Base-by-base conservation (phyloP, 2,113 vertebrate species). In the Dasyprocta punctata region DNA sequence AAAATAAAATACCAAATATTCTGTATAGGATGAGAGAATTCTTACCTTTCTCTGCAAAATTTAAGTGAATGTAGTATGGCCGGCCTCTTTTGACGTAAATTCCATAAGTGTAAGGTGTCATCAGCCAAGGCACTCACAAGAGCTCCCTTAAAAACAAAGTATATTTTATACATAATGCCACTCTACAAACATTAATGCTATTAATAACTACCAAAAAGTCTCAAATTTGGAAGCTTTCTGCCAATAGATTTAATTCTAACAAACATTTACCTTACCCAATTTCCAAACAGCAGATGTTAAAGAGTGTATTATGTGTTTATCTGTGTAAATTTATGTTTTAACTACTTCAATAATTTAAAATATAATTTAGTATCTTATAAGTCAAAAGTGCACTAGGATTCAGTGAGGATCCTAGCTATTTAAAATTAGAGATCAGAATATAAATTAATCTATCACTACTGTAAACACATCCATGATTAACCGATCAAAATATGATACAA, bases 121-220 rank as follows among this genome's bases (percentile, higher is more conserved):
- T 99, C 99, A 92, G 99, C 99, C 99, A 99, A 99, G 99, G 99
- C 99, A 96, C 99, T 99, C 99, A 99, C 99, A 97, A 99, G 99
- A 90, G 99, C 99, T 98, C 99, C 99, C 99, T 99, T 90, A 36
- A 97, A 96, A 97, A 96, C 96, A 71, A 88, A 97, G 58, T 26
- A 81, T 69, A 67, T 54, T 89, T 96, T 81, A 93, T 26, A 94
- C 12, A 56, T 24, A 71, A 85, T 58, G 65, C 13, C 5, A 86
- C 8, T 89, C 73, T 16, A 52, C 2, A 94, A 89, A 47, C 1
- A 96, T 82, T 33, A 83, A 36, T 4, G 86, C n/a, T 63, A 60
- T 77, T 54, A 91, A 9, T 2, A 75, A 36, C 12, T 94, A n/a
- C 58, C 33, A 73, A 86, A 92, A 89, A 56, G 44, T 20, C 24